These are phyloP conservation scores for Coryphaenoides rupestris DNA, from an alignment of 2,113 vertebrate genomes.

Conservation along the genomic window DNA sequence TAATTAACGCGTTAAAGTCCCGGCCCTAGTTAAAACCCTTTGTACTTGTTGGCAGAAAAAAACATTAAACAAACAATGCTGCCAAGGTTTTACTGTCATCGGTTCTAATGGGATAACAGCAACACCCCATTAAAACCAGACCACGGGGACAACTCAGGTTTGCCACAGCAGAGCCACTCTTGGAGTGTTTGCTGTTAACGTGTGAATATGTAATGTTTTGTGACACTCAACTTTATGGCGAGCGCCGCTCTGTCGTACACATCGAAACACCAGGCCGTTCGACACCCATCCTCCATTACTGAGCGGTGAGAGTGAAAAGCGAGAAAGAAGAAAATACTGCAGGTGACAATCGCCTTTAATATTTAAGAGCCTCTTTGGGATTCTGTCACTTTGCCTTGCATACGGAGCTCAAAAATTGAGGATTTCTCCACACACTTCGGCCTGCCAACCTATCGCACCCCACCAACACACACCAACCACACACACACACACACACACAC, in stretches of 20 bases:
- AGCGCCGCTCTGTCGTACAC: constrained; percentile 16
- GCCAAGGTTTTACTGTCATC: no score
- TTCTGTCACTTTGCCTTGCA: constrained; percentile 57
- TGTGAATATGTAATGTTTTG: constrained; percentile 15
- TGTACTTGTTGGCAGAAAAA: no score
- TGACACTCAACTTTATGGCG: constrained; percentile 23
- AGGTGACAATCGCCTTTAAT: constrained; percentile 68
- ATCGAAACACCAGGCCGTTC: constrained; percentile 42
- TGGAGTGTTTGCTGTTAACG: neutral
- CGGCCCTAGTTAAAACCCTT: no score
- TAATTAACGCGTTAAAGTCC: no score
- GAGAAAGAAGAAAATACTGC: constrained; percentile 40
- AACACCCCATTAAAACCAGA: neutral
- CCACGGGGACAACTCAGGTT: neutral
- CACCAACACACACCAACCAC: neutral
- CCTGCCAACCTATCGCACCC: constrained; percentile 31
- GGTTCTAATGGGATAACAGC: neutral
- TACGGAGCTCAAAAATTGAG: constrained; percentile 45
- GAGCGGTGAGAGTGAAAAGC: constrained; percentile 33
- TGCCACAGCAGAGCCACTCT: no score
- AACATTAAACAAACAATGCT: no score
- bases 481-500: constrained; percentile 21
- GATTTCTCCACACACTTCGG: constrained; percentile 47
- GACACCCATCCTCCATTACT: constrained; percentile 51
- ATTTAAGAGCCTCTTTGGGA: constrained; percentile 66